Conservation (phyloP, 2,888 invertebrate species). For the Drosophila buzzatii region DNA sequence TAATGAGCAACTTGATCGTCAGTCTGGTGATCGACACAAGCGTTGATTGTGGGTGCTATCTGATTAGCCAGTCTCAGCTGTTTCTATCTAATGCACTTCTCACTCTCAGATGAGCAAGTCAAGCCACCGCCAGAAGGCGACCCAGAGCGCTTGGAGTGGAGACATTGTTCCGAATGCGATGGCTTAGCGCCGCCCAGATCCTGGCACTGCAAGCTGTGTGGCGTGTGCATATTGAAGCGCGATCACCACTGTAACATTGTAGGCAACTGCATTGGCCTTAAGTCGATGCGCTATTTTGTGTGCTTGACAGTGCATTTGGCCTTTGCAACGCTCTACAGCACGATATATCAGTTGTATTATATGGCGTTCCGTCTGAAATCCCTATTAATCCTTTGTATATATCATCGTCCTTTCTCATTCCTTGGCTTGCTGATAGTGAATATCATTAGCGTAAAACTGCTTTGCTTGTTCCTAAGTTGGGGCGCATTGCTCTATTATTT, state of each 20-base stretch:
- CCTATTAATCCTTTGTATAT: too few relatives aligned
- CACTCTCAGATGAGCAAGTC: background rate
- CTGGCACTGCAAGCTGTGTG: slow-evolving; percentile 95
- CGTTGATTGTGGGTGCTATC: slow-evolving; percentile 86
- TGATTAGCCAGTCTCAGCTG: background rate
- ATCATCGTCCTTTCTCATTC: background rate
- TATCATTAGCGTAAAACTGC: slow-evolving; percentile 50
- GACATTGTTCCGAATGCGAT: slow-evolving; percentile 87
- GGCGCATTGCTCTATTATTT: slow-evolving; percentile 88
- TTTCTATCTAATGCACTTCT: background rate
- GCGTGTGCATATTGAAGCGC: slow-evolving; percentile 92
- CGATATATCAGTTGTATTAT: slow-evolving; percentile 87
- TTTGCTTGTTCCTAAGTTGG: slow-evolving; percentile 72
- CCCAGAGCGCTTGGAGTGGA: slow-evolving; percentile 11
- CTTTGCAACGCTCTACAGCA: slow-evolving; percentile 89
- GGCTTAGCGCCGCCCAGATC: slow-evolving; percentile 91
- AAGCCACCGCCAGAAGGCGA: background rate
- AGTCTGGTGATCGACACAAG: slow-evolving; percentile 92
- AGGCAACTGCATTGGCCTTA: slow-evolving; percentile 94
- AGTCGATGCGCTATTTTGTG: slow-evolving; percentile 94
- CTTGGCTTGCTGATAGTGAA: fast-evolving
- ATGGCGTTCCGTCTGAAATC: background rate
- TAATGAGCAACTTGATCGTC: slow-evolving; percentile 91
- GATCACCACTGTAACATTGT: slow-evolving; percentile 96
- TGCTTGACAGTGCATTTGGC: slow-evolving; percentile 91